Evolutionary conservation across 1,140 invertebrate genomes (phyloP).

Genomic region (Drosophila leontia): DNA sequence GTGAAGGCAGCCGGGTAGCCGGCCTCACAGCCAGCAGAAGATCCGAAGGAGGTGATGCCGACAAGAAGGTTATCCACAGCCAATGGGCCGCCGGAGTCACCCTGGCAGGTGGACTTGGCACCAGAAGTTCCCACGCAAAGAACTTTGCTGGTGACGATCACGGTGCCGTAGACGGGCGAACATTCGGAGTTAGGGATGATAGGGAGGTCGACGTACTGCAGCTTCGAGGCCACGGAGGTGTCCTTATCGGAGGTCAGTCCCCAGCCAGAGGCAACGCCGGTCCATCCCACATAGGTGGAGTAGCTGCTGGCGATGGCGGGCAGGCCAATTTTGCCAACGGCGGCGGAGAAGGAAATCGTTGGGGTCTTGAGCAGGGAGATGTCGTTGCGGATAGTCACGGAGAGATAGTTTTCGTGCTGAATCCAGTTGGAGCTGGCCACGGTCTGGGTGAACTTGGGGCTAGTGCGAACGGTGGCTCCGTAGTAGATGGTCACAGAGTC

Average conservation of each 20-base stretch:
- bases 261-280: constrained; percentile 64
- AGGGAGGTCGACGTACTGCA: constrained; percentile 36
- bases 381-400: constrained; percentile 55
- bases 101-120: constrained; percentile 78
- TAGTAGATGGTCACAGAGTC: constrained; percentile 40
- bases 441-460: constrained; percentile 22
- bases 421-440: constrained; percentile 41
- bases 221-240: constrained; percentile 23
- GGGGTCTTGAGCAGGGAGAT: constrained; percentile 60
- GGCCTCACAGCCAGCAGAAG: constrained; percentile 85
- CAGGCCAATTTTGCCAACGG: constrained; percentile 45
- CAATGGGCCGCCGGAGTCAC: constrained; percentile 87
- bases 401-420: constrained; percentile 53
- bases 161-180: constrained; percentile 15
- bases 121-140: constrained; percentile 57
- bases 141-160: constrained; percentile 11
- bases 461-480: constrained; percentile 62
- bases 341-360: background rate
- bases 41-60: constrained; percentile 86
- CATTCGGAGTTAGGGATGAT: constrained; percentile 20
- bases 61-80: constrained; percentile 81
- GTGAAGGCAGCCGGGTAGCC: constrained; percentile 86
- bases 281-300: constrained; percentile 55
- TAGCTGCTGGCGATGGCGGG: constrained; percentile 50
- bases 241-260: constrained; percentile 49